phyloP scores from a whole-genome alignment of 2,113 vertebrate genomes.

The Coregonus clupeaformis region DNA sequence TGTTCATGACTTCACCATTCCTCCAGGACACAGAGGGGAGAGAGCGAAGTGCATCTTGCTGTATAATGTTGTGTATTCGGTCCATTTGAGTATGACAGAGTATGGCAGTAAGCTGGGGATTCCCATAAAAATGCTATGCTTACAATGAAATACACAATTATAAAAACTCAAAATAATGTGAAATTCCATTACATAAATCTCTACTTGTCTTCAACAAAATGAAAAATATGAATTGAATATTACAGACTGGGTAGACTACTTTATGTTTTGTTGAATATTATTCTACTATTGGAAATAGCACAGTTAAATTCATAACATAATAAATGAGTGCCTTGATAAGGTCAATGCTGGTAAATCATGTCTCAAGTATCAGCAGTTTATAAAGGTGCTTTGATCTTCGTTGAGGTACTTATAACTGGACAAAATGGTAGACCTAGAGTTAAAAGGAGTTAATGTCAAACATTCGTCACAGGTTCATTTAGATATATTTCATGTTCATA shows the following conservation, averaged over 20 bases:
- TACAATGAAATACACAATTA: background rate
- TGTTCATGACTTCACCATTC: background rate
- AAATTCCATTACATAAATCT: background rate
- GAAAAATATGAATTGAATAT: no score
- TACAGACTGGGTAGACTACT: background rate
- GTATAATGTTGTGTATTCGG: background rate
- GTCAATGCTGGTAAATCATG: background rate
- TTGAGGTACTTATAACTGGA: background rate
- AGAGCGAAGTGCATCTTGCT: background rate
- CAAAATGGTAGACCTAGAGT: no score
- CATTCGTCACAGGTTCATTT: no score
- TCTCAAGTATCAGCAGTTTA: background rate
- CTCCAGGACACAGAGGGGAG: background rate
- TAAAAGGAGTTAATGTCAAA: no score
- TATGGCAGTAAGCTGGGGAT: background rate
- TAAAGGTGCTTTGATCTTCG: background rate
- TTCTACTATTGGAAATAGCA: background rate
- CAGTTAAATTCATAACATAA: background rate
- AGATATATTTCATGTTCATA: no score
- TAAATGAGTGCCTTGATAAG: background rate
- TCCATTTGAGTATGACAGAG: no score
- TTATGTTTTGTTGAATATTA: background rate
- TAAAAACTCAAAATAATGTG: background rate
- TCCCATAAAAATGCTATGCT: background rate
- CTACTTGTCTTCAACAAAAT: background rate